Base-by-base conservation (phyloP, 2,888 invertebrate genomes). In the Masnerella sp. region DNA sequence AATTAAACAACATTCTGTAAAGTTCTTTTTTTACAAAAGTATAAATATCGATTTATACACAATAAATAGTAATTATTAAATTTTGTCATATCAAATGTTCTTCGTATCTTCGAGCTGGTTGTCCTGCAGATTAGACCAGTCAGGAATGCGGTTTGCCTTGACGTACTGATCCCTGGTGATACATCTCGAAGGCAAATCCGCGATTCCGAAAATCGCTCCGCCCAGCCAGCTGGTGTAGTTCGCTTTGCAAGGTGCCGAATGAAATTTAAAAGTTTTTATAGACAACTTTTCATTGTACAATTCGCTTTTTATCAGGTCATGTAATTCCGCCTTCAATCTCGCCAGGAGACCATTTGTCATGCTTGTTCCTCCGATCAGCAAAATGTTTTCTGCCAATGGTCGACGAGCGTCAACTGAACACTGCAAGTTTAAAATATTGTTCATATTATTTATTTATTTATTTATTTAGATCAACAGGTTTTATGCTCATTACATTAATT, bases 201-300 rank as follows among this genome's bases (percentile, higher is more conserved):
- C 92, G 28, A 93, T 92, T 42, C 94, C 94, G 84, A 94, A 93
- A 76, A 95, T 91, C 5, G 95, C 92, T 58, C 93, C 93, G 85
- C 97, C 97, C 20, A 95, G 88, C 97, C 98, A 98, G 32, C 94
- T 93, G 8, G 92, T 91, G 83, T 93, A 93, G 89, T 96, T 97
- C 62, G 92, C 92, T 84, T 94, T 93, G 25, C 94, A 92, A 11
- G 96, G 95, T 30, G 94, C 90, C 2, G 88, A 87, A 88, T 97
- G 97, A 86, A 97, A 95, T 88, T 93, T 94, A 84, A 97, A 93
- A 18, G 88, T 89, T 59, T 90, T 89, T 15, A 93, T 83, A 75
- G 91, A 90, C 36, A 94, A 88, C 74, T 90, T 90, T 0, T 89
- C 89, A 76, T 90, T 89, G 85, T 95, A 93, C 1, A 90, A 88